These are phyloP conservation scores for Cynodonichthys magdalenae DNA, from an alignment of 2,797 vertebrate species.

Conservation along the genomic window DNA sequence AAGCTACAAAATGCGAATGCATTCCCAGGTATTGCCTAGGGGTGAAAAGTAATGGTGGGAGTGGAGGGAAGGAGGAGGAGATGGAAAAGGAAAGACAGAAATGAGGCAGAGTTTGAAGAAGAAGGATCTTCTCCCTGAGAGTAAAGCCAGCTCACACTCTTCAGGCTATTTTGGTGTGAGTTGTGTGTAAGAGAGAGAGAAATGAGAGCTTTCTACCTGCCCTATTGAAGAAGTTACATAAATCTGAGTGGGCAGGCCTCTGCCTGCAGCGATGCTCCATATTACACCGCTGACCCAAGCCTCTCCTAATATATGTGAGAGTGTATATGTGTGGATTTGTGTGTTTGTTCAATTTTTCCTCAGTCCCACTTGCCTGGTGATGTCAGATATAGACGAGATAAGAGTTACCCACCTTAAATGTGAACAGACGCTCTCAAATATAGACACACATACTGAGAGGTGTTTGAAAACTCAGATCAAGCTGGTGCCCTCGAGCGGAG, in stretches of 20 bases:
- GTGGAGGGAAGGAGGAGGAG: constrained; percentile 34
- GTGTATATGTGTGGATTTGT: constrained; percentile 25
- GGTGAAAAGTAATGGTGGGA: constrained; percentile 43
- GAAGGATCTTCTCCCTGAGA: constrained; percentile 41
- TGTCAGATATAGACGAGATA: constrained; percentile 64
- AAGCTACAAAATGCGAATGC: constrained; percentile 57
- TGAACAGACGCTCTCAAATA: constrained; percentile 28
- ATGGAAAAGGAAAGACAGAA: constrained; percentile 58
- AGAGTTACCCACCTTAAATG: constrained; percentile 47
- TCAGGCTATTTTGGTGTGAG: constrained; percentile 53
- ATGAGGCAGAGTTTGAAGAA: constrained; percentile 57
- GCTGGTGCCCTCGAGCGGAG: constrained; percentile 34
- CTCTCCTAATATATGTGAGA: constrained; percentile 40
- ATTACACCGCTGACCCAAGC: constrained; percentile 57
- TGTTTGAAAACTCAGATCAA: constrained; percentile 34
- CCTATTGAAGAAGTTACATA: constrained; percentile 67
- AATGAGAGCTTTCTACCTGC: constrained; percentile 65
- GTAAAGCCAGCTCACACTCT: constrained; percentile 50
- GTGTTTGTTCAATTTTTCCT: constrained; percentile 36
- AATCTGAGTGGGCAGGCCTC: constrained; percentile 73
- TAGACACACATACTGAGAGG: constrained; percentile 5
- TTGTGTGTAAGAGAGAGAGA: constrained; percentile 17
- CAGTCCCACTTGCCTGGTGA: constrained; percentile 51
- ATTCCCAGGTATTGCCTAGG: constrained; percentile 55
- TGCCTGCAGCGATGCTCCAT: constrained; percentile 62